Base-by-base conservation (phyloP, 2,113 vertebrate genomes). In the Anhinga rufa region DNA sequence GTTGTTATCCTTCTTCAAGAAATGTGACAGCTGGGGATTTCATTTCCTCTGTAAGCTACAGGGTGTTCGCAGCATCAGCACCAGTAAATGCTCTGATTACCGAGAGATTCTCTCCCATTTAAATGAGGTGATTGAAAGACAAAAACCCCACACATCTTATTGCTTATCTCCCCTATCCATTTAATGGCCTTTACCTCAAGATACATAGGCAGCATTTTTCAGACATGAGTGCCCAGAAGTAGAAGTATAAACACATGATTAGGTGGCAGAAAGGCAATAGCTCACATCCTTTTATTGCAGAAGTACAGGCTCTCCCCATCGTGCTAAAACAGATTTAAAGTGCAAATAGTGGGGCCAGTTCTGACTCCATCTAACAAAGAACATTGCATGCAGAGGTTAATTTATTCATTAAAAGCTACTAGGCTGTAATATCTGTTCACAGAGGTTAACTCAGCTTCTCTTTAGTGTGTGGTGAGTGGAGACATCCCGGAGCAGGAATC, bases 101-200 rank as follows among this genome's bases (percentile, higher is more conserved):
- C 1, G 6, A 9, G 22, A 68, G 34, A 22, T 42, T 44, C 54
- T 72, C n/a, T 95, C 16, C 62, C 71, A 5, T 92, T 76, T 54
- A 77, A 76, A 66, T 42, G 49, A 96, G 51, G 46, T 51, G 86
- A 87, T 48, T 54, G 87, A 87, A 76, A 79, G 70, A 29, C 17
- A 34, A 12, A 65, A 68, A 13, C 0, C 7, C 12, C 58, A 3
- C 64, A 22, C 36, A n/a, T 72, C 48, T 49, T 58, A 13, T 32
- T 92, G 78, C 70, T 87, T 10, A 0, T 69, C 70, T 86, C 72
- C 40, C 25, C 74, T 65, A 17, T 40, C 60, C 36, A 1, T 44
- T n/a, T 71, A 71, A 69, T 46, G 72, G 88, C 48, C 52, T 82
- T 81, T 82, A 36, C 71, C 52, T 65, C 34, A 12, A 29, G 57